phyloP scores from a whole-genome alignment of 2,113 vertebrate species.

The Panurus biarmicus region DNA sequence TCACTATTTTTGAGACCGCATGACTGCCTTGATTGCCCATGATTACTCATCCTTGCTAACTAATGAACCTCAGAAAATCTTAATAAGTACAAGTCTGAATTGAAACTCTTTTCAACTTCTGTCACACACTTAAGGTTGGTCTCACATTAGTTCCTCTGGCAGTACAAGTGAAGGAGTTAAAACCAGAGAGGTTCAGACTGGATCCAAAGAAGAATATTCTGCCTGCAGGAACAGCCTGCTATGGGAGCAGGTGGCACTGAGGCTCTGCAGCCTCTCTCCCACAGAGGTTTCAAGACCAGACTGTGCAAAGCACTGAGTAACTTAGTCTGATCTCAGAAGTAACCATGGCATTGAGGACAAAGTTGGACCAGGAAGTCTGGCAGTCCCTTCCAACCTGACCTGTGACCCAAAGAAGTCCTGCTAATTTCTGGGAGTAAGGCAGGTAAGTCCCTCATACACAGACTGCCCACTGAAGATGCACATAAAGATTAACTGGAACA shows the following conservation, averaged over 20 bases:
- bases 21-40: not conserved
- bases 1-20: not conserved
- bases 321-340: not conserved
- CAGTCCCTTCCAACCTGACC: not conserved
- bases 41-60: not conserved
- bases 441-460: not conserved
- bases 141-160: not conserved
- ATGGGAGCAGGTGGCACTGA: not conserved
- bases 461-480: not conserved
- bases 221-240: not conserved
- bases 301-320: not conserved
- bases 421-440: not conserved
- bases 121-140: not conserved
- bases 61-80: not conserved
- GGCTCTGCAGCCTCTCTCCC: not conserved
- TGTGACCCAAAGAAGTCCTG: not conserved
- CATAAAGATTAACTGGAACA: not conserved
- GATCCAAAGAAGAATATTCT: not conserved
- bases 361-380: not conserved
- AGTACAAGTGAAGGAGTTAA: not conserved
- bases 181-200: not conserved
- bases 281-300: not conserved
- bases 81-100: not conserved
- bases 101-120: not conserved
- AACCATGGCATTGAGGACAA: not conserved